These are phyloP conservation scores for Temnothorax longispinosus DNA, from an alignment of 1,140 invertebrate genomes.

Conservation along the genomic window DNA sequence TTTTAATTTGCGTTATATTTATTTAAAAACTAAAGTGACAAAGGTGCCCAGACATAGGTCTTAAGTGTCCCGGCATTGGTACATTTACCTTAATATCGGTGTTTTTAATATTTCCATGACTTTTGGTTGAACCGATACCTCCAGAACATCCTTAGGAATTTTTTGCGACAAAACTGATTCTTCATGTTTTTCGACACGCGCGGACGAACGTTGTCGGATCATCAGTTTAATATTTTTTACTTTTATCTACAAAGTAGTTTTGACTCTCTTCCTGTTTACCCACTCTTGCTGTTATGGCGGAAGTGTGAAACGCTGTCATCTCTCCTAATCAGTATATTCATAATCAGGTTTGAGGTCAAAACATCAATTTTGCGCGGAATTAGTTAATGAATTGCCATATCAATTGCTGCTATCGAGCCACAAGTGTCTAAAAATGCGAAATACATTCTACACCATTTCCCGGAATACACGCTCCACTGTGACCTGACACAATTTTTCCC, in stretches of 20 bases:
- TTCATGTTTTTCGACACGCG: background rate
- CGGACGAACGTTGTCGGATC: background rate
- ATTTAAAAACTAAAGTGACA: too few species aligned
- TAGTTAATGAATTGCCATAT: background rate
- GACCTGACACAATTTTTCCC: constrained; percentile 64
- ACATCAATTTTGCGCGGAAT: background rate
- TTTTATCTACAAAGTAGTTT: constrained; percentile 7
- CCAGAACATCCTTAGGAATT: too few species aligned
- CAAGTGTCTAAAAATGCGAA: constrained; percentile 16
- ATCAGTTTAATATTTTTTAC: background rate
- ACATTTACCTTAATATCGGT: too few species aligned
- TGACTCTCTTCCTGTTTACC: constrained; percentile 27
- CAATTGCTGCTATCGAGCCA: background rate
- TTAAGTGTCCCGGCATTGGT: too few species aligned
- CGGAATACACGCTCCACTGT: constrained; percentile 29
- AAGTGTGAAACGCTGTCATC: background rate
- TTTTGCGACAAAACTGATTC: background rate
- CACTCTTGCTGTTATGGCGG: background rate
- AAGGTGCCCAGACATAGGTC: too few species aligned
- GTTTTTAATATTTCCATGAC: too few species aligned
- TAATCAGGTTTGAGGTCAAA: background rate
- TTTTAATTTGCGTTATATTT: too few species aligned
- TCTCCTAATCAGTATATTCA: constrained; percentile 25
- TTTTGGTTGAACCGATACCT: too few species aligned
- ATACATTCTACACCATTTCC: background rate